These are phyloP conservation scores for Numida meleagris DNA, from an alignment of 2,113 vertebrate species.

Conservation along the genomic window DNA sequence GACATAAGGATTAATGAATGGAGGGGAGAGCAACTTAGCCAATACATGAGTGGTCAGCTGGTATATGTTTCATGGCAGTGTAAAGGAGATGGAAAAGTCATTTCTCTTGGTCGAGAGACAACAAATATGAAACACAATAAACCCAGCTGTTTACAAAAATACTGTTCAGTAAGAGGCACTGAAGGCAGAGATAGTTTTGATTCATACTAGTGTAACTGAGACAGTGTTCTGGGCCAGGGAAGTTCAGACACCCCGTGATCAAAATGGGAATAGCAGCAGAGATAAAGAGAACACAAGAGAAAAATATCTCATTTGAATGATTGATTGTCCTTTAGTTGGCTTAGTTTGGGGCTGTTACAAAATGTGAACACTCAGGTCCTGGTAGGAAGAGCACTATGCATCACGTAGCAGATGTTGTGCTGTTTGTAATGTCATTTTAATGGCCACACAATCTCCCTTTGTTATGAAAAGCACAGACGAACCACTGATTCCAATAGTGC, in stretches of 20 bases:
- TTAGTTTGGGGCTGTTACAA: not conserved
- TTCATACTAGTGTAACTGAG: not conserved
- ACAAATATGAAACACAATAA: not conserved
- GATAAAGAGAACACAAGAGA: not conserved
- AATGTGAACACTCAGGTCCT: rapidly evolving
- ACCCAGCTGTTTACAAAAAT: not conserved
- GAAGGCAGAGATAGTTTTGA: not conserved
- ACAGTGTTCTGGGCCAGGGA: not conserved
- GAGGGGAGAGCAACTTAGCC: not conserved
- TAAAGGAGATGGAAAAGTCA: not conserved
- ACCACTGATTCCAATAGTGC: slow-evolving; percentile 18
- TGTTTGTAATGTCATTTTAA: not conserved
- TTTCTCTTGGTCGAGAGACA: not conserved
- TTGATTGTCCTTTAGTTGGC: not conserved
- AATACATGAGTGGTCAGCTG: not conserved
- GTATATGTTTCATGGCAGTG: not conserved
- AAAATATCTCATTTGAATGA: not conserved
- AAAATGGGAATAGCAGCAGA: not conserved
- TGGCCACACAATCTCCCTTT: slow-evolving; percentile 9
- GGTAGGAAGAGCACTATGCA: rapidly evolving
- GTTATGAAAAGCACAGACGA: slow-evolving; percentile 22
- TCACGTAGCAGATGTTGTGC: not conserved
- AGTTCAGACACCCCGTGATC: not conserved
- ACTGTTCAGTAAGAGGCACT: not conserved
- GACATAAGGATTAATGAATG: not conserved